A percentile compares a stretch with the other conserved stretches of the same genome.
Evolutionary conservation across 2,113 vertebrate species (phyloP).

Genomic region (Mobula birostris): DNA sequence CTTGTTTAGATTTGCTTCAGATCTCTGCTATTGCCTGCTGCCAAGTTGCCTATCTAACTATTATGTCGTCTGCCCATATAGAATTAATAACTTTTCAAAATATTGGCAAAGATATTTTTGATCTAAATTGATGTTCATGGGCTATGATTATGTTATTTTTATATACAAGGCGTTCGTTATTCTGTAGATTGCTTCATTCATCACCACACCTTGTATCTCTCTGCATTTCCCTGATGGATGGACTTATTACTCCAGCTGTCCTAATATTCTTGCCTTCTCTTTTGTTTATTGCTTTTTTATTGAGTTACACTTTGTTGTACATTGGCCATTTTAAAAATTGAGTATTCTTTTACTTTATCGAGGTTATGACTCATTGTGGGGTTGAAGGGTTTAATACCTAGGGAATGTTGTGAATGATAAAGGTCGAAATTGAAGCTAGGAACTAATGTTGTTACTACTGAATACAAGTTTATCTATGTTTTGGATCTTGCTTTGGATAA

Average conservation of each 20-base stretch:
- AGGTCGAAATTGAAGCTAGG: not conserved
- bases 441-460: not conserved
- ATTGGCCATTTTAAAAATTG: not conserved
- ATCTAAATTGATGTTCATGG: not conserved
- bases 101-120: not conserved
- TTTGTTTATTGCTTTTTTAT: not conserved
- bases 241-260: not conserved
- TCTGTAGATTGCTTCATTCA: not conserved
- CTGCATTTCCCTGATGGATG: not conserved
- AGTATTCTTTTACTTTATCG: not conserved
- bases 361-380: not conserved
- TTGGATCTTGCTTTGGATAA: not conserved
- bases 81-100: not conserved
- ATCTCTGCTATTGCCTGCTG: not conserved
- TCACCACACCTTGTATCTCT: not conserved
- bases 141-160: not conserved
- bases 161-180: not conserved
- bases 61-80: not conserved
- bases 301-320: not conserved
- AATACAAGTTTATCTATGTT: not conserved
- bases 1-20: conserved; percentile 14
- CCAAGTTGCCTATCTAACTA: not conserved
- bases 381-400: not conserved
- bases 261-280: not conserved
- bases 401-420: no score